These are phyloP conservation scores for Oreotrochilus melanogaster DNA, from an alignment of 2,113 vertebrate genomes.

Conservation along the genomic window DNA sequence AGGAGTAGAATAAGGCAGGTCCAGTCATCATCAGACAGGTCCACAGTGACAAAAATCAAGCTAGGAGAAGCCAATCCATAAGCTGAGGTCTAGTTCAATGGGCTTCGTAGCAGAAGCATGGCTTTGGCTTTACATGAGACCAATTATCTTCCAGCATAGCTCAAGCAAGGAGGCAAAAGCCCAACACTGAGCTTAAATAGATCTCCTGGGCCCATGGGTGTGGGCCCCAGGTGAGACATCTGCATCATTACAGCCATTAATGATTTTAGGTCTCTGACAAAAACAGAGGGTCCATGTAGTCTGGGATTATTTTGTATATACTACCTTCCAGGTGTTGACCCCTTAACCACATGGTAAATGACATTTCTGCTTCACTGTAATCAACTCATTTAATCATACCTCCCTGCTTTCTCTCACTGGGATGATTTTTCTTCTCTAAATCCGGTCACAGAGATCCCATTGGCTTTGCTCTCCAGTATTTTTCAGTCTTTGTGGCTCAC, in stretches of 20 bases:
- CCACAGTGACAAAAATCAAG: background rate
- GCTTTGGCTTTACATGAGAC: fast-evolving
- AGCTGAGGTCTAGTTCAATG: background rate
- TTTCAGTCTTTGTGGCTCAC: background rate
- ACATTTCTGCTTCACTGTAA: background rate
- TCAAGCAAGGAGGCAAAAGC: background rate
- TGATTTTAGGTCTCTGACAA: background rate
- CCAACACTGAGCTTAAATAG: background rate
- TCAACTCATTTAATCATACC: background rate
- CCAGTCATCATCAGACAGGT: background rate
- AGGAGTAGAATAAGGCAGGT: background rate
- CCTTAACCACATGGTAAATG: background rate
- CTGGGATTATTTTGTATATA: constrained; percentile 24
- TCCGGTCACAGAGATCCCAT: background rate
- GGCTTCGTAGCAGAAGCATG: background rate
- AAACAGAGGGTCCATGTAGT: constrained; percentile 19
- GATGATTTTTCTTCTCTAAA: background rate
- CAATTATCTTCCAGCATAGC: fast-evolving
- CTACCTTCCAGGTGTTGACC: background rate
- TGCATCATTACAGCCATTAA: background rate
- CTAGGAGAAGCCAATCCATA: background rate
- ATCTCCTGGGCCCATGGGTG: background rate
- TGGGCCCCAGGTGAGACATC: background rate
- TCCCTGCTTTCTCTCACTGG: background rate
- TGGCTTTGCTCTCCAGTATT: background rate